Evolutionary conservation across 2,797 vertebrate species (phyloP), one percentile per base, ranked within the genome.

Genomic region (Antennarius maculatus): DNA sequence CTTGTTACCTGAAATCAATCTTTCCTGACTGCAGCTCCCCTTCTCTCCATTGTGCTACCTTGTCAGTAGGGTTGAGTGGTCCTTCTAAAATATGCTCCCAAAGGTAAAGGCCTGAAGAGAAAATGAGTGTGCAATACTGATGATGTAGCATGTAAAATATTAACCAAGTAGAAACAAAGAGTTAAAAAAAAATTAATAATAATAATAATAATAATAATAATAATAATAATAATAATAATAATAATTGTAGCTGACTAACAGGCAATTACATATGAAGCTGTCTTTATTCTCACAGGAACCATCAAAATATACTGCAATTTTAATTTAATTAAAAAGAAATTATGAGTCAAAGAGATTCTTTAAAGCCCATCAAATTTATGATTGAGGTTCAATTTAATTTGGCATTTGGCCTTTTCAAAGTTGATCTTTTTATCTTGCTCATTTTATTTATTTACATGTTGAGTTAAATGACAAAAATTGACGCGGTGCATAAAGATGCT

Each of bases 71-170:
- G 52, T 94, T 94, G 71, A 99, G 95, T 0, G 88, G 88, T 17
- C 95, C 96, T 80, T 94, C 96, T 77, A 99, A 94, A 89, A 99
- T 93, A 85, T 99, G 97, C 29, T 99, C 94, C 98, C 98, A 99
- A 61, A 99, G 93, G 83, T 98, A 99, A 75, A 97, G 94, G 47
- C 97, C 98, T 99, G 84, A n/a, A 66, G 61, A 77, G 7, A 45
- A 71, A 53, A 11, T 6, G 29, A 7, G 13, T 5, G 31, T 34
- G 31, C 3, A 8, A 34, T 8, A 34, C 23, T 52, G 6, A 39
- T 49, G 15, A 16, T 5, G 13, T 6, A 16, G 11, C 18, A 52
- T 42, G 2, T 31, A 17, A 52, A 42, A 54, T 15, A 12, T 3
- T 5, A 12, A 48, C 2, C 1, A 6, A 5, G 12, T 16, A 69